Evolutionary conservation across 2,888 invertebrate genomes (phyloP), one percentile per base, ranked within the genome.

Genomic region (Microctonus hyperodae): DNA sequence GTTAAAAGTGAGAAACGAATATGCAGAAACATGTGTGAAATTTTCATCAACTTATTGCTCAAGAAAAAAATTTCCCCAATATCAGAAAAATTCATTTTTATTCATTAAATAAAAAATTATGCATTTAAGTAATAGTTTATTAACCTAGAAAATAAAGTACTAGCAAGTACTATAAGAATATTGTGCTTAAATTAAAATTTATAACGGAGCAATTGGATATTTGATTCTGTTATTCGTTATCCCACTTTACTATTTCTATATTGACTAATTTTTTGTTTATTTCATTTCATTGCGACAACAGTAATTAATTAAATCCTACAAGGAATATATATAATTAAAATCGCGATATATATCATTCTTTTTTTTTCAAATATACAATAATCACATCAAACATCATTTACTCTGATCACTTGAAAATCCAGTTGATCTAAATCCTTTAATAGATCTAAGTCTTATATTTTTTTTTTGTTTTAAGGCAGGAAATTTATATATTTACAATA

Each of bases 381-480:
- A 51, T 53, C 56, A 53, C 53, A 63, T 69, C 60, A 56, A 62
- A n/a, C 72, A 48, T 1, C 40, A 58, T 25, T 40, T 25, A 22
- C n/a, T 16, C 53, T n/a, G n/a, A 25, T 28, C 28, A 53, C 16
- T 28, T 28, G 16, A 28, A 28, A 33, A 31, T 56, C 56, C 11
- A 56, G 7, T 20, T 22, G 20, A 56, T 33, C 31, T 56, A 56
- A 25, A 50, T 61, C 20, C 20, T 22, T 20, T 70, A 71, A 68
- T 71, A 76, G 71, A 67, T 78, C 80, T 81, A 82, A 44, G 81
- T 82, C 81, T 82, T 82, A 79, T 77, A 78, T 78, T 80, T 51
- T 53, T 50, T n/a, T 51, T 51, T 28, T 20, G 23, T 78, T 74
- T 78, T 82, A 83, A 83, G 83, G 83, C 83, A 83, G 82, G 80